Conservation (phyloP, 2,797 vertebrate genomes). For the Cetoscarus ocellatus region DNA sequence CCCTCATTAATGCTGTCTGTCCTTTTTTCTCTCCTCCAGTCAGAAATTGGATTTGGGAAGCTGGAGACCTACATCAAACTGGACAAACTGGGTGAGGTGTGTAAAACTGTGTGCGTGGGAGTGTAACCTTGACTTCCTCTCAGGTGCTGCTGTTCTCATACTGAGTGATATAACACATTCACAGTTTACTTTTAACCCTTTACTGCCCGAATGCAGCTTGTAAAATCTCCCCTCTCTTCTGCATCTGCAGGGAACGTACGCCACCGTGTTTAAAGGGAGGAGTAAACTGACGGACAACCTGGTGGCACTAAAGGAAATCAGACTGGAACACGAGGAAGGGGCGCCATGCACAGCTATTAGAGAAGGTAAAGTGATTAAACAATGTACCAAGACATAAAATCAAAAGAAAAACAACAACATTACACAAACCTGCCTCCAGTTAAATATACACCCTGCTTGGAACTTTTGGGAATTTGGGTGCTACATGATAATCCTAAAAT, state of each 20-base stretch:
- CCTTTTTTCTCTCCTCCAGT: conserved; percentile 80
- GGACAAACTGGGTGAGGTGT: conserved; percentile 96
- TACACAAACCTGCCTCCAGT: not conserved
- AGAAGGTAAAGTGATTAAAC: conserved; percentile 86
- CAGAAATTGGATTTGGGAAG: conserved; percentile 97
- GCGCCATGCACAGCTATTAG: conserved; percentile 96
- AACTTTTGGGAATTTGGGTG: too few species aligned
- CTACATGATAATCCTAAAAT: too few species aligned
- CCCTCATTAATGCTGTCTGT: conserved; percentile 60
- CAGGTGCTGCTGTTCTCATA: conserved; percentile 51
- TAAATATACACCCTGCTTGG: not conserved
- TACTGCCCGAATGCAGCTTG: not conserved
- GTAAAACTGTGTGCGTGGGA: conserved; percentile 23
- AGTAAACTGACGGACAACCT: conserved; percentile 97
- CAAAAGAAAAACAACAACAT: not conserved
- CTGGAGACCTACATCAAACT: conserved; percentile 98
- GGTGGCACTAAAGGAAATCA: conserved; percentile 96
- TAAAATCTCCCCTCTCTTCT: not conserved
- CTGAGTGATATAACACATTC: conserved; percentile 14
- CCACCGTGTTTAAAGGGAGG: conserved; percentile 96
- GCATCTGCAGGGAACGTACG: conserved; percentile 90
- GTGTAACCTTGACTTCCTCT: conserved; percentile 18
- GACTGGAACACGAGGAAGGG: conserved; percentile 95
- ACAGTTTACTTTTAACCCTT: conserved; percentile 27
- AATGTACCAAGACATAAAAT: not conserved